Percentiles rank a stretch among this genome's conserved stretches.
Evolutionary conservation across 1,140 invertebrate species (phyloP).

Genomic region (Nasonia longicornis): DNA sequence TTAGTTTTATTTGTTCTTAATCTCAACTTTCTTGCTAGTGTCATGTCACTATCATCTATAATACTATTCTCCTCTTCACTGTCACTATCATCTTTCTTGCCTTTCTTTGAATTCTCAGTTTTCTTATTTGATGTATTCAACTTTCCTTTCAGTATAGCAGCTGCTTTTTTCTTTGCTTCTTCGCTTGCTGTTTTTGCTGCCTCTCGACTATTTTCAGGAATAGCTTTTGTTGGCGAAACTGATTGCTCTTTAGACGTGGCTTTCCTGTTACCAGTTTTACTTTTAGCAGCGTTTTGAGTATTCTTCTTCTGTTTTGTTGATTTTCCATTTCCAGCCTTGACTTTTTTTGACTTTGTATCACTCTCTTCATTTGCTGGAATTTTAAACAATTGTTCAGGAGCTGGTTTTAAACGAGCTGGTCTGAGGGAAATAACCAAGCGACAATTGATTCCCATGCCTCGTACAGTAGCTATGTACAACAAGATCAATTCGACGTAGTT

Average conservation of each 20-base stretch:
- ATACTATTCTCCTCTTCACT: conserved; percentile 15
- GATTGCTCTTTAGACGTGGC: conserved; percentile 24
- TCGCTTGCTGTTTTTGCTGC: conserved; percentile 53
- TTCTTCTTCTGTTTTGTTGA: conserved; percentile 4
- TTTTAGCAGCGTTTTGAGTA: not conserved
- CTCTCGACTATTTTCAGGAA: conserved; percentile 56
- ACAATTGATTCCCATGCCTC: conserved; percentile 84
- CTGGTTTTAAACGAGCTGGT: conserved; percentile 63
- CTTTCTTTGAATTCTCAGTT: conserved; percentile 39
- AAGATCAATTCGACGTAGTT: conserved; percentile 78
- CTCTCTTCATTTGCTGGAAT: conserved; percentile 66
- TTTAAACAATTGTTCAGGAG: conserved; percentile 67
- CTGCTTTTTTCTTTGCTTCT: conserved; percentile 57
- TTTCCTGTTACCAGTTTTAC: not conserved
- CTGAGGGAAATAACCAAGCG: conserved; percentile 79
- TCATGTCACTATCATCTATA: not conserved
- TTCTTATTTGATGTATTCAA: conserved; percentile 51
- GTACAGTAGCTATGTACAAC: conserved; percentile 81
- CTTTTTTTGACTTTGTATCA: not conserved
- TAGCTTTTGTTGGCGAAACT: conserved; percentile 24
- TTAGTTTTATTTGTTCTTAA: conserved; percentile 28
- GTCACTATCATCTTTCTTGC: conserved; percentile 4
- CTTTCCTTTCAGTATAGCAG: conserved; percentile 49
- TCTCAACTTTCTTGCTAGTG: conserved; percentile 43
- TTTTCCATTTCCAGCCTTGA: conserved; percentile 47